Evolutionary conservation across 1,140 invertebrate species (phyloP).

Genomic region (Drosophila sturtevanti): DNA sequence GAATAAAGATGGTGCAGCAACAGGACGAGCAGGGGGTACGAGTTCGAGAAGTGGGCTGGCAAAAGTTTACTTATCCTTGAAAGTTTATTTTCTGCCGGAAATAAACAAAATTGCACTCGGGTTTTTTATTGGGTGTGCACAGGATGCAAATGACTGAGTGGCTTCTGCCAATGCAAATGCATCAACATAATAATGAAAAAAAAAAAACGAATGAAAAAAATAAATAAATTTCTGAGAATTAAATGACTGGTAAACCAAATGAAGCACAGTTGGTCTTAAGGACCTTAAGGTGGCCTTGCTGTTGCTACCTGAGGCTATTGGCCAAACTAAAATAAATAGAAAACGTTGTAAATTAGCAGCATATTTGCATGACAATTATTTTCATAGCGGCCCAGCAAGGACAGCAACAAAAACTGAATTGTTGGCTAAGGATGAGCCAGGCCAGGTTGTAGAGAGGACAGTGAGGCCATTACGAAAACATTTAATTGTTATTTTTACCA

Average conservation of each 20-base stretch:
- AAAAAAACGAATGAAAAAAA: not conserved
- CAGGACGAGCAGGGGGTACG: slow-evolving; percentile 29
- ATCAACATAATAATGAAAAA: slow-evolving; percentile 43
- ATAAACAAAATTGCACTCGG: slow-evolving; percentile 77
- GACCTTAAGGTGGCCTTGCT: slow-evolving; percentile 44
- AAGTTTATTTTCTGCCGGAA: slow-evolving; percentile 80
- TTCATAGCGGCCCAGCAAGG: slow-evolving; percentile 59
- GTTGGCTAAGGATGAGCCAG: slow-evolving; percentile 30
- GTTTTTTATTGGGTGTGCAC: slow-evolving; percentile 5
- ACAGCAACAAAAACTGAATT: slow-evolving; percentile 73
- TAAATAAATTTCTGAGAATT: not conserved
- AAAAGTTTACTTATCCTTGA: slow-evolving; percentile 81
- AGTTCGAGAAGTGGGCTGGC: slow-evolving; percentile 30
- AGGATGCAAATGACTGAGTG: slow-evolving; percentile 26
- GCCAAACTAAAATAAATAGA: slow-evolving; percentile 72
- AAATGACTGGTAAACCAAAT: slow-evolving; percentile 33
- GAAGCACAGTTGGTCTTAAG: slow-evolving; percentile 28
- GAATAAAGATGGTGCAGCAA: slow-evolving; percentile 33
- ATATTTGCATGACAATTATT: slow-evolving; percentile 78
- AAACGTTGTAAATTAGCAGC: slow-evolving; percentile 73
- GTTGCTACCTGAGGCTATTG: slow-evolving; percentile 32
- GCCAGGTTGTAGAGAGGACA: slow-evolving; percentile 27
- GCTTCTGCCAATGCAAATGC: slow-evolving; percentile 29
- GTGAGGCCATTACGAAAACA: slow-evolving; percentile 74
- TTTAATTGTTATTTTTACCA: slow-evolving; percentile 81